These are phyloP conservation scores for Micromys minutus DNA, from an alignment of 2,113 vertebrate genomes.

Conservation along the genomic window DNA sequence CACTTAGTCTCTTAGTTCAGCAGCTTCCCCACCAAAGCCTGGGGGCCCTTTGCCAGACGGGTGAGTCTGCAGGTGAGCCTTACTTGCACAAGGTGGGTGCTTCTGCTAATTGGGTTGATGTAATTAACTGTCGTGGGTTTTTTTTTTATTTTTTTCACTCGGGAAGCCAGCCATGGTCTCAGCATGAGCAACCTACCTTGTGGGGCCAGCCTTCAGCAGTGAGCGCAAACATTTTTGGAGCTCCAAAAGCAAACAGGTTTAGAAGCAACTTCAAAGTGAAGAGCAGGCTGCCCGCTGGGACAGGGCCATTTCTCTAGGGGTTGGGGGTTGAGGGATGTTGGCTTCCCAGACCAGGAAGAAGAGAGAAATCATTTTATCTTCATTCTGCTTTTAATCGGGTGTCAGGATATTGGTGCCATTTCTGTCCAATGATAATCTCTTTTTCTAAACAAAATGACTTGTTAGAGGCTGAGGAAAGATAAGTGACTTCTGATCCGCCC, in stretches of 20 bases:
- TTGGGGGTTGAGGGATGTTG: background rate
- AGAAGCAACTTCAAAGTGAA: conserved; percentile 66
- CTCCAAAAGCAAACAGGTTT: conserved; percentile 62
- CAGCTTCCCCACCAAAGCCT: conserved; percentile 46
- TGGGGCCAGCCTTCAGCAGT: background rate
- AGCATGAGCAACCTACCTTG: background rate
- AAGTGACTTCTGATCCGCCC: conserved; percentile 17
- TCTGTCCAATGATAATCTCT: conserved; percentile 58
- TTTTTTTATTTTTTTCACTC: background rate
- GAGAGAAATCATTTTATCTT: conserved; percentile 64
- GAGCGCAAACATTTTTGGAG: background rate
- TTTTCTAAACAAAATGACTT: conserved; percentile 29
- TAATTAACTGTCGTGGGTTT: conserved; percentile 53
- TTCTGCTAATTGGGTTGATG: conserved; percentile 75
- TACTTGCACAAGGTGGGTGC: conserved; percentile 57
- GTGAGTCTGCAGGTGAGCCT: conserved; percentile 59
- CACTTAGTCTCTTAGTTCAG: conserved; percentile 10
- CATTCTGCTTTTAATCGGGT: conserved; percentile 54
- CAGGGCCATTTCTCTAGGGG: conserved; percentile 53
- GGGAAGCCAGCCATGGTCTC: conserved; percentile 66
- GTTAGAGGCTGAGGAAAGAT: conserved; percentile 17
- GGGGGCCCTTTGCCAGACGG: conserved; percentile 49
- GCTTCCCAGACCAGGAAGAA: background rate
- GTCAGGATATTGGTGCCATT: conserved; percentile 62
- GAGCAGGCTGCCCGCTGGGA: background rate